phyloP scores from a whole-genome alignment of 1,140 invertebrate genomes.

The Hydropsyche tenuis region DNA sequence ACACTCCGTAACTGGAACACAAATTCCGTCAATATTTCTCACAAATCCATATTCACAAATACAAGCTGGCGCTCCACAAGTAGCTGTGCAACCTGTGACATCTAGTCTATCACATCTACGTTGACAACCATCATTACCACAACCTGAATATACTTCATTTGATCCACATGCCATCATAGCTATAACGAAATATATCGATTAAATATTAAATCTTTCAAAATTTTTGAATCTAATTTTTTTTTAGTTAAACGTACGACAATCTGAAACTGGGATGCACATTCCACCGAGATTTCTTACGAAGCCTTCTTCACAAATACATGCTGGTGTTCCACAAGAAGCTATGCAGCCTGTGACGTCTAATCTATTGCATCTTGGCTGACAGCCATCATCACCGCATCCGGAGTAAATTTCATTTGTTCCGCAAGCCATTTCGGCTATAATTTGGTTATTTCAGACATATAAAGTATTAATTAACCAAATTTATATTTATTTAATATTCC shows the following conservation, averaged over 20 bases:
- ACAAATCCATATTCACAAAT: background rate
- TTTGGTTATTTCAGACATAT: no score
- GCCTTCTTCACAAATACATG: background rate
- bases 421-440: background rate
- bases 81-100: background rate
- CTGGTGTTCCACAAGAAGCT: background rate
- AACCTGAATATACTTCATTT: background rate
- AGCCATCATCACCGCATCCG: background rate
- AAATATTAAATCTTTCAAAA: no score
- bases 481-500: background rate
- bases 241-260: no score
- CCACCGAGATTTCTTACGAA: background rate
- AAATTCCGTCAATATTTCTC: background rate
- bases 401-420: background rate
- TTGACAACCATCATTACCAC: slow-evolving; percentile 7
- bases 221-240: no score
- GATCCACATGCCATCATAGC: background rate
- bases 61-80: background rate
- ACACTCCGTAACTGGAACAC: background rate
- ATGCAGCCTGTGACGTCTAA: background rate
- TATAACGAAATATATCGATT: background rate
- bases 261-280: background rate
- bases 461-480: no score
- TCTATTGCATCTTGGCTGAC: background rate
- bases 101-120: background rate